A percentile compares a stretch with the other conserved stretches of the same genome.
Evolutionary conservation across 2,888 invertebrate genomes (phyloP).

Genomic region (Oscheius sp.): DNA sequence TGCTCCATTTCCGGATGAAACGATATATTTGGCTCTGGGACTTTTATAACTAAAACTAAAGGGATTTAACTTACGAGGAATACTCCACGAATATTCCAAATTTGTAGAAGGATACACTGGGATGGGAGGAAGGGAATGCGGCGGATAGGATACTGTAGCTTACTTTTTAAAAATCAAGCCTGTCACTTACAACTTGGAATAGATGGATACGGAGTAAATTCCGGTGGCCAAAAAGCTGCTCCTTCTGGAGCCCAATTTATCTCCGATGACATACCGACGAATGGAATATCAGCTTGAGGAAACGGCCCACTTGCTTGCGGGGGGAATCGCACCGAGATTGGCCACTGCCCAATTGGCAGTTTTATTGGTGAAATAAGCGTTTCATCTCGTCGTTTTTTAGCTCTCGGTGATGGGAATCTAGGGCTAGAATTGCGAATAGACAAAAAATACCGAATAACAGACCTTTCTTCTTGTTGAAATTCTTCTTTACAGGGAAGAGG

Average conservation of each 20-base stretch:
- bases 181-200: constrained; percentile 13
- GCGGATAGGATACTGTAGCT: constrained; percentile 12
- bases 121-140: constrained; percentile 14
- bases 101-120: constrained; percentile 16
- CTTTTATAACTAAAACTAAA: background rate
- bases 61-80: constrained; percentile 7
- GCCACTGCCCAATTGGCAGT: constrained; percentile 21
- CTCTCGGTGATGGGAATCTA: constrained; percentile 8
- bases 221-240: constrained; percentile 6
- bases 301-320: background rate
- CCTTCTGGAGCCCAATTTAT: constrained; percentile 9
- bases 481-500: constrained; percentile 38
- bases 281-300: background rate
- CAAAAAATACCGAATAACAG: no score
- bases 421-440: background rate
- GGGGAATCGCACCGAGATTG: background rate
- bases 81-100: constrained; percentile 19
- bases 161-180: background rate
- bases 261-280: background rate
- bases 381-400: constrained; percentile 22
- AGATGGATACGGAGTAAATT: background rate
- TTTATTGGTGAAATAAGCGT: constrained; percentile 22
- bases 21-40: constrained; percentile 3
- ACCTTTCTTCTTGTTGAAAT: constrained; percentile 10
- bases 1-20: constrained; percentile 19